Conservation (phyloP, 2,888 invertebrate genomes). For the Leptinotarsa peninsularis region DNA sequence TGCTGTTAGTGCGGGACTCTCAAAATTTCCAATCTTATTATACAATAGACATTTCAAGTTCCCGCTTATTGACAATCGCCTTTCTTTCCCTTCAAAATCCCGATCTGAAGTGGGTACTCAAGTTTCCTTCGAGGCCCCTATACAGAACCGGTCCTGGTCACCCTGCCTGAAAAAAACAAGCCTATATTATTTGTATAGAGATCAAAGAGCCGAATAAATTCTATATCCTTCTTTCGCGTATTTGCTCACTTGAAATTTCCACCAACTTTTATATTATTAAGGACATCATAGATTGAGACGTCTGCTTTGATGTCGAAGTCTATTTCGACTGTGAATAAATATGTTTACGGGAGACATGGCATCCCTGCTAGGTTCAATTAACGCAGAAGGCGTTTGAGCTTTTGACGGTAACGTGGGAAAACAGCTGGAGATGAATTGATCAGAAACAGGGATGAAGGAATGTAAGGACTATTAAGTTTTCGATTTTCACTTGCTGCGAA, state of each 20-base stretch:
- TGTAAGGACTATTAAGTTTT: background rate
- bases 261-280: slow-evolving; percentile 9
- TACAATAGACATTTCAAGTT: no score
- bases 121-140: background rate
- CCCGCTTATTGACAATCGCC: background rate
- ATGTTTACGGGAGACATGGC: background rate
- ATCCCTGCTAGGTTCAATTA: slow-evolving; percentile 4
- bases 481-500: background rate
- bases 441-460: background rate
- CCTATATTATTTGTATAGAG: slow-evolving; percentile 1
- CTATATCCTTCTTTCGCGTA: background rate
- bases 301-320: slow-evolving; percentile 1
- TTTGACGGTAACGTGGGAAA: background rate
- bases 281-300: slow-evolving; percentile 11
- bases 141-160: background rate
- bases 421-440: slow-evolving; percentile 2
- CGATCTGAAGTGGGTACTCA: background rate
- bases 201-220: slow-evolving; percentile 10
- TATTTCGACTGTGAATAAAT: slow-evolving; percentile 9
- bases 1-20: no score
- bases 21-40: no score
- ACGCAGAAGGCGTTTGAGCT: slow-evolving; percentile 8
- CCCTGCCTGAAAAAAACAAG: background rate
- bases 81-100: background rate
- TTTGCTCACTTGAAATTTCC: background rate